These are phyloP conservation scores for Xylophagus ater DNA, from an alignment of 2,888 invertebrate species.

Conservation along the genomic window DNA sequence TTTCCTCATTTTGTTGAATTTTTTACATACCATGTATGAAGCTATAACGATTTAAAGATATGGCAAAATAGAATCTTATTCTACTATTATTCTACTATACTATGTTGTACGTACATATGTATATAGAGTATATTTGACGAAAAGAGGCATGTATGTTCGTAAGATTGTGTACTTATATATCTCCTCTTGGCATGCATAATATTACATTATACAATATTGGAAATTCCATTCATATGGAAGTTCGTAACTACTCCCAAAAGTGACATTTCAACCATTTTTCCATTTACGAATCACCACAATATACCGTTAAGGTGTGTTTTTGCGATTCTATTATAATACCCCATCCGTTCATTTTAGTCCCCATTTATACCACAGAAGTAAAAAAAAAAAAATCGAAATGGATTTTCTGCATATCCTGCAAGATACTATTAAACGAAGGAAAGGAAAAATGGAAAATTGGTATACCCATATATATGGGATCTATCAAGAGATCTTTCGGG, in stretches of 20 bases:
- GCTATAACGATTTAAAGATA: background rate
- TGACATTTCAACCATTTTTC: conserved; percentile 33
- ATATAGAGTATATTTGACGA: background rate
- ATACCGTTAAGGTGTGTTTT: conserved; percentile 35
- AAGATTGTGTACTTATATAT: background rate
- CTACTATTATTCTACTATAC: background rate
- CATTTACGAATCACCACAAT: conserved; percentile 39
- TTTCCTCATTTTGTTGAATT: background rate
- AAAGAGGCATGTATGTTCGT: background rate
- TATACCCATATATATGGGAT: no score
- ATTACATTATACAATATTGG: conserved; percentile 9
- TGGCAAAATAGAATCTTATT: conserved; percentile 6
- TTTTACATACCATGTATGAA: background rate
- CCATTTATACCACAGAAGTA: no score
- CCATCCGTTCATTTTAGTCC: background rate
- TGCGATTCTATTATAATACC: conserved; percentile 5
- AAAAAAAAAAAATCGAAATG: no score
- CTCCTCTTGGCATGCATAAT: background rate
- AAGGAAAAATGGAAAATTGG: conserved; percentile 1
- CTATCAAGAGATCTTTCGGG: no score
- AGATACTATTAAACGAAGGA: conserved; percentile 1
- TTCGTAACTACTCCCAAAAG: conserved; percentile 35
- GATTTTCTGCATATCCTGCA: conserved; percentile 18
- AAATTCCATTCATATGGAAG: conserved; percentile 10
- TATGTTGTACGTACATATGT: conserved; percentile 4